These are phyloP conservation scores for Harpagoxenus sublaevis DNA, from an alignment of 2,888 invertebrate species.

Conservation along the genomic window DNA sequence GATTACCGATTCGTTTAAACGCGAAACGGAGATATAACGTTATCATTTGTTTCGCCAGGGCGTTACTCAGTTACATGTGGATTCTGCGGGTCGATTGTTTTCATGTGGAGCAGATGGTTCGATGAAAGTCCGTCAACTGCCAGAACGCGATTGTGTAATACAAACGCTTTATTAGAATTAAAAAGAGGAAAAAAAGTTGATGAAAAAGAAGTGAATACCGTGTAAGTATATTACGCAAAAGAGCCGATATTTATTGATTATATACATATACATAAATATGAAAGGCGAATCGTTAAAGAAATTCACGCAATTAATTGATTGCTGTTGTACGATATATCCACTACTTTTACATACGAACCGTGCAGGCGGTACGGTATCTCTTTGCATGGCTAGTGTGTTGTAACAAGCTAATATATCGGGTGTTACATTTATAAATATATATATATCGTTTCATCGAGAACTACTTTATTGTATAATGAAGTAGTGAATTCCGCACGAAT, in stretches of 20 bases:
- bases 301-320: constrained; percentile 28
- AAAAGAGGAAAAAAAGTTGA: constrained; percentile 30
- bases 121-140: constrained; percentile 97
- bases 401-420: constrained; percentile 33
- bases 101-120: constrained; percentile 99
- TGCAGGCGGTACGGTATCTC: constrained; percentile 28
- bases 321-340: constrained; percentile 46
- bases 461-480: constrained; percentile 56
- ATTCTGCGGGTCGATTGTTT: constrained; percentile 95
- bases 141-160: constrained; percentile 91
- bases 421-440: constrained; percentile 44
- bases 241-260: constrained; percentile 51
- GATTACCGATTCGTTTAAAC: background rate
- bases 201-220: constrained; percentile 17
- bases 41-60: constrained; percentile 86
- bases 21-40: background rate
- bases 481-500: constrained; percentile 55
- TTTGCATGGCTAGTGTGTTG: constrained; percentile 49
- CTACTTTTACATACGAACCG: constrained; percentile 38
- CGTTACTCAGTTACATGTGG: constrained; percentile 97
- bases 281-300: constrained; percentile 28
- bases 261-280: constrained; percentile 8
- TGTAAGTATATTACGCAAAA: constrained; percentile 46
- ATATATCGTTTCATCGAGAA: constrained; percentile 45
- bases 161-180: constrained; percentile 87